Base-by-base conservation (phyloP, 2,797 vertebrate species). In the Benthosema pterotum region DNA sequence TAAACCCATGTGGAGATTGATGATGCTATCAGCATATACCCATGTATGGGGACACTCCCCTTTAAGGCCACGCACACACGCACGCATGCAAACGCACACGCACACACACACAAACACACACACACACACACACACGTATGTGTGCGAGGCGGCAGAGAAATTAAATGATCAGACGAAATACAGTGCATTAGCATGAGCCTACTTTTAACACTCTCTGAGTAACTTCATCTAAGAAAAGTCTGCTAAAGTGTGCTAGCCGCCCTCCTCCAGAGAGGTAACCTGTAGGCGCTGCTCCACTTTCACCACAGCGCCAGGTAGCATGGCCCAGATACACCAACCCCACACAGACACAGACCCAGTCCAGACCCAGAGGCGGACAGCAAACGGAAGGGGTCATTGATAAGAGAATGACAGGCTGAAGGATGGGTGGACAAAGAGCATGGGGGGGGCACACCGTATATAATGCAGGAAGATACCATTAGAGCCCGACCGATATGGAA, bases 271-370 rank as follows among this genome's bases (percentile, higher is more conserved):
- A 88, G 88, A 74, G 53, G 67, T 77, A 81, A 91, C 85, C 88
- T 87, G 84, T 83, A 74, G 78, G 66, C 63, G 78, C 68, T 86
- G 88, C 83, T 91, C 92, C 77, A 87, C 56, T 90, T 93, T 84
- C 57, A 67, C 45, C 67, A 80, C 51, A 82, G 75, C 55, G 77
- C 69, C 82, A 88, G 87, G 89, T 88, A 89, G 75, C 63, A 74
- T 89, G 91, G 78, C 91, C 92, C 85, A 94, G 82, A 91, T 91
- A 88, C 57, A n/a, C n/a, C n/a, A 74, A 57, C 12, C 56, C 45
- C 56, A 68, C 28, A 55, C 60, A 52, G 11, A 25, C 60, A 56
- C n/a, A n/a, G n/a, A 5, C 22, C 38, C 1, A 5, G 69, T 60
- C 57, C 32, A 67, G 25, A 48, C 12, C 53, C 67, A 72, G 22